phyloP scores from a whole-genome alignment of 2,888 invertebrate species.

The Helleia helle region DNA sequence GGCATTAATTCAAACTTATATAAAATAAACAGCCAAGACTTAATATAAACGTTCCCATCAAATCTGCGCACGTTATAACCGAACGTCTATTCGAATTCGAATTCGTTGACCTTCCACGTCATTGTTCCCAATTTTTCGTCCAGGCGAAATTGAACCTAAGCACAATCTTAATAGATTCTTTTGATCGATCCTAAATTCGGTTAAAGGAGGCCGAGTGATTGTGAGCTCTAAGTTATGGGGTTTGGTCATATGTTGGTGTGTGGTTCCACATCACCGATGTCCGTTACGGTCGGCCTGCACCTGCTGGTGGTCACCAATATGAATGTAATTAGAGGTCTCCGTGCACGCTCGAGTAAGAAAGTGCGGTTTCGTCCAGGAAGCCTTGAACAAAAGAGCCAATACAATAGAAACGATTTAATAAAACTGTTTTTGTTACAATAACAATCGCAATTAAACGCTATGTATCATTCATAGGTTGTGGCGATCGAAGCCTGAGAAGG shows the following conservation, averaged over 20 bases:
- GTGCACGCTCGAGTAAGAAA: slow-evolving; percentile 36
- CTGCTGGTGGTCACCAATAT: slow-evolving; percentile 66
- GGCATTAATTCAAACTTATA: too few species aligned
- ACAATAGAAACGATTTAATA: slow-evolving; percentile 1
- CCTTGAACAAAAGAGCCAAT: slow-evolving; percentile 30
- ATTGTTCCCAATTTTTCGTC: slow-evolving; percentile 38
- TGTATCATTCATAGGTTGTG: too few species aligned
- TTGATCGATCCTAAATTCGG: slow-evolving; percentile 29
- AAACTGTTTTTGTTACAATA: not conserved
- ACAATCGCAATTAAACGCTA: too few species aligned
- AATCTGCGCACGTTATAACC: slow-evolving; percentile 33
- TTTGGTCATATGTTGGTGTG: slow-evolving; percentile 16
- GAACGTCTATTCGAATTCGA: slow-evolving; percentile 46
- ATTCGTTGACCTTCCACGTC: slow-evolving; percentile 60
- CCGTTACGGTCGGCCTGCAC: slow-evolving; percentile 54
- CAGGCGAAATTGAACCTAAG: slow-evolving; percentile 38
- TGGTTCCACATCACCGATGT: slow-evolving; percentile 45
- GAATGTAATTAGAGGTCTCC: slow-evolving; percentile 61
- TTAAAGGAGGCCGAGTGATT: slow-evolving; percentile 15
- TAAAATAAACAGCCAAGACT: not conserved
- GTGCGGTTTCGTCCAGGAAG: slow-evolving; percentile 57
- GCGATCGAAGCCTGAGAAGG: too few species aligned
- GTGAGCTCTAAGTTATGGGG: slow-evolving; percentile 18
- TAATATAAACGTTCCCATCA: slow-evolving; percentile 10
- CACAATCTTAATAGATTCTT: slow-evolving; percentile 38